A percentile compares a stretch with the other conserved stretches of the same genome.
These are phyloP conservation scores for Phaethornis superciliosus DNA, from an alignment of 2,113 vertebrate species.

Conservation along the genomic window DNA sequence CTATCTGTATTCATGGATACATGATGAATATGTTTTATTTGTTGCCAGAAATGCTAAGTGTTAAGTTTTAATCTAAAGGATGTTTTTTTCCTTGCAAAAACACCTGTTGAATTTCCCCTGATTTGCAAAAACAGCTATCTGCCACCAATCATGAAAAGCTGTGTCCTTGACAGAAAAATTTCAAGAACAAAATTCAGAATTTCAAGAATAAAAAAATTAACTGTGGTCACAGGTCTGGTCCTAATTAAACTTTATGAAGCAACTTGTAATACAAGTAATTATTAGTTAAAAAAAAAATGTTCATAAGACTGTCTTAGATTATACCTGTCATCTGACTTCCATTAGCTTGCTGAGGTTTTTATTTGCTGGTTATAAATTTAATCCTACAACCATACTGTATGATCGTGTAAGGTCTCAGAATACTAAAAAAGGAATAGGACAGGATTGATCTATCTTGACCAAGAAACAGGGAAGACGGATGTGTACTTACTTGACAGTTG, in stretches of 20 bases:
- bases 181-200: too few species aligned
- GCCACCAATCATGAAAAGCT: background rate
- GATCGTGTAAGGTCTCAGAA: background rate
- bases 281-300: background rate
- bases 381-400: background rate
- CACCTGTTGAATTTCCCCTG: background rate
- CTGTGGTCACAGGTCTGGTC: background rate
- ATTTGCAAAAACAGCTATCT: background rate
- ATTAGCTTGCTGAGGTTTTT: background rate
- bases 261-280: background rate
- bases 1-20: background rate
- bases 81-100: background rate
- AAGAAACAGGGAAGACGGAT: background rate
- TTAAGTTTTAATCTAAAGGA: background rate
- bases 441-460: background rate
- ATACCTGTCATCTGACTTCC: background rate
- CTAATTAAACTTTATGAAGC: background rate
- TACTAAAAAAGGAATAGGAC: background rate
- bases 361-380: background rate
- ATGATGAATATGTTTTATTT: background rate
- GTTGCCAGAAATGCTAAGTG: background rate
- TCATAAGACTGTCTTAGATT: background rate
- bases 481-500: background rate
- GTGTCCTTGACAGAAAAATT: background rate
- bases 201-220: background rate